A percentile compares a stretch with the other conserved stretches of the same genome.
Evolutionary conservation across 2,797 vertebrate species (phyloP).

Genomic region (Sebastes hopkinsi): DNA sequence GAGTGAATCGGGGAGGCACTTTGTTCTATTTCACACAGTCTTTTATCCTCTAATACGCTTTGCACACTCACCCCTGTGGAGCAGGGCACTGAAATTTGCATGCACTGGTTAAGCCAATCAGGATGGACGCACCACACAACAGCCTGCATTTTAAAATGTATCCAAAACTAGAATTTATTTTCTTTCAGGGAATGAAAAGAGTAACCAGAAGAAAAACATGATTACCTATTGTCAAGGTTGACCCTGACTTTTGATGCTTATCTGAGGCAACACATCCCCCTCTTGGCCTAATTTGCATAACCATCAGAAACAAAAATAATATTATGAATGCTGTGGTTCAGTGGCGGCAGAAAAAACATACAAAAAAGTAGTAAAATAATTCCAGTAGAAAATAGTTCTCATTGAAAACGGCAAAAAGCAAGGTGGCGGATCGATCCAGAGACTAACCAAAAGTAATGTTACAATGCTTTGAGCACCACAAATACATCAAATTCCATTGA

Average conservation of each 20-base stretch:
- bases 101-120: neutral
- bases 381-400: neutral
- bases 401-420: neutral
- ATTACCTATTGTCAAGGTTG: conserved; percentile 2
- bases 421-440: neutral
- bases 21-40: conserved; percentile 2
- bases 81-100: neutral
- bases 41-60: neutral
- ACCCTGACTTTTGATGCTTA: neutral
- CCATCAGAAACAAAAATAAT: neutral
- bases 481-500: neutral
- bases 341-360: neutral
- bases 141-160: neutral
- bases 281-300: neutral
- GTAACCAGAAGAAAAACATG: neutral
- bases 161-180: neutral
- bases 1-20: neutral
- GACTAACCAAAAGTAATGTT: neutral
- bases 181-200: neutral
- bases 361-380: neutral
- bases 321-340: neutral
- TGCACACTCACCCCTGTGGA: conserved; percentile 2
- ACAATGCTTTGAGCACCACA: neutral
- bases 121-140: neutral
- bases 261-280: neutral